phyloP scores from a whole-genome alignment of 2,113 vertebrate genomes.

The Sterna hirundo region DNA sequence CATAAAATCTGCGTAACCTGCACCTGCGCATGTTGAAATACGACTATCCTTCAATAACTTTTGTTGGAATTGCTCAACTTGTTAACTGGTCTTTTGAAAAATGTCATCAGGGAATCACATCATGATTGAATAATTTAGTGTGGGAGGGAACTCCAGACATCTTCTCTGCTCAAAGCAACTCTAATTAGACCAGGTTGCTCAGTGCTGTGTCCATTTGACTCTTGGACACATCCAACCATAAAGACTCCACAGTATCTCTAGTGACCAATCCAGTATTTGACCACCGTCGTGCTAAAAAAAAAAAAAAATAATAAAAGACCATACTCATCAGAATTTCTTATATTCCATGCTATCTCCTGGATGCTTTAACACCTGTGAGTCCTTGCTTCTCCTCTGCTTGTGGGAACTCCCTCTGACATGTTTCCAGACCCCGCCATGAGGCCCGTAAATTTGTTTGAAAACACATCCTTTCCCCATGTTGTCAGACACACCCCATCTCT shows the following conservation, averaged over 20 bases:
- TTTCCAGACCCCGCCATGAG: not conserved
- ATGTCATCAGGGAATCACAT: not conserved
- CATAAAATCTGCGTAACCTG: not conserved
- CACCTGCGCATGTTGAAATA: not conserved
- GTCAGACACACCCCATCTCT: not conserved
- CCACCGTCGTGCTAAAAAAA: accelerated
- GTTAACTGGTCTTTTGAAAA: not conserved
- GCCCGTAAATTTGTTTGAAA: not conserved
- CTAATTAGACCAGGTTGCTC: not conserved
- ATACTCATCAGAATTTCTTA: not conserved
- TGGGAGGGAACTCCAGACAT: not conserved
- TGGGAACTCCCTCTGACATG: not conserved
- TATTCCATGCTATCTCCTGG: not conserved
- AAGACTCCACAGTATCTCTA: not conserved
- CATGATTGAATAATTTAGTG: not conserved
- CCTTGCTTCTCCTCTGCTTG: not conserved
- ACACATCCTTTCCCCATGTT: accelerated
- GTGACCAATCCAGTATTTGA: not conserved
- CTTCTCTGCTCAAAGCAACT: not conserved
- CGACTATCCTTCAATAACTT: not conserved
- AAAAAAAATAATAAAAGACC: accelerated
- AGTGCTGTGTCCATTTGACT: not conserved
- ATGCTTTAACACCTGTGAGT: not conserved
- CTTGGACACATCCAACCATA: not conserved
- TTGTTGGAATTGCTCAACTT: not conserved